Conservation (phyloP, 2,888 invertebrate species). For the Tridacna gigas region DNA sequence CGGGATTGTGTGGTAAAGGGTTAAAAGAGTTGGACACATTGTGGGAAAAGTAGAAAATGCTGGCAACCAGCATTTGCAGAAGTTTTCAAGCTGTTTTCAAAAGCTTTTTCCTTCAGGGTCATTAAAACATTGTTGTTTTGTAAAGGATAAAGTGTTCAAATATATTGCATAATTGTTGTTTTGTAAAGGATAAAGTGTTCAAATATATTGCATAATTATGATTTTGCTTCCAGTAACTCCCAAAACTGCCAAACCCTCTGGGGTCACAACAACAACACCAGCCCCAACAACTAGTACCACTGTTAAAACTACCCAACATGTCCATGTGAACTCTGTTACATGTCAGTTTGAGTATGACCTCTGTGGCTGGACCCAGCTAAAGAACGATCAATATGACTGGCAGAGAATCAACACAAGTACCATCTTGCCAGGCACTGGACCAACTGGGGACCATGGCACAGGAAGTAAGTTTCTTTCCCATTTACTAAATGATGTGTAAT, state of each 20-base stretch:
- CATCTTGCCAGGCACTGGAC: slow-evolving; percentile 68
- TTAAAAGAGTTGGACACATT: too few species aligned
- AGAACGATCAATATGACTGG: slow-evolving; percentile 75
- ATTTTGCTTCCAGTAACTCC: slow-evolving; percentile 49
- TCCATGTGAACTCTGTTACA: slow-evolving; percentile 53
- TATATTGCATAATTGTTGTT: too few species aligned
- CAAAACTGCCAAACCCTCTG: slow-evolving; percentile 50
- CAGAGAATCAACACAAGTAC: slow-evolving; percentile 67
- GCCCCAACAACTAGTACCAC: slow-evolving; percentile 38
- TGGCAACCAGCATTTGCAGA: too few species aligned
- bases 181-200: too few species aligned
- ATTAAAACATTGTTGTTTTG: too few species aligned
- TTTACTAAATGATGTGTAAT: not conserved
- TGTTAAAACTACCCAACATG: slow-evolving; percentile 46
- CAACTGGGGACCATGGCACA: slow-evolving; percentile 74
- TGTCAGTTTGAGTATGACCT: slow-evolving; percentile 77
- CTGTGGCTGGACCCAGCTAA: slow-evolving; percentile 75
- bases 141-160: too few species aligned
- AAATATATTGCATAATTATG: too few species aligned
- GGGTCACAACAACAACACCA: slow-evolving; percentile 35
- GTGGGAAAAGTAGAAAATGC: too few species aligned
- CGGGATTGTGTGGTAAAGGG: too few species aligned
- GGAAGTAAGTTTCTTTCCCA: slow-evolving; percentile 69
- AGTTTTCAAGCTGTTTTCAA: too few species aligned
- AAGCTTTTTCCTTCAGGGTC: too few species aligned